Evolutionary conservation across 2,797 vertebrate species (phyloP).

Genomic region (Molossus alvarezi): DNA sequence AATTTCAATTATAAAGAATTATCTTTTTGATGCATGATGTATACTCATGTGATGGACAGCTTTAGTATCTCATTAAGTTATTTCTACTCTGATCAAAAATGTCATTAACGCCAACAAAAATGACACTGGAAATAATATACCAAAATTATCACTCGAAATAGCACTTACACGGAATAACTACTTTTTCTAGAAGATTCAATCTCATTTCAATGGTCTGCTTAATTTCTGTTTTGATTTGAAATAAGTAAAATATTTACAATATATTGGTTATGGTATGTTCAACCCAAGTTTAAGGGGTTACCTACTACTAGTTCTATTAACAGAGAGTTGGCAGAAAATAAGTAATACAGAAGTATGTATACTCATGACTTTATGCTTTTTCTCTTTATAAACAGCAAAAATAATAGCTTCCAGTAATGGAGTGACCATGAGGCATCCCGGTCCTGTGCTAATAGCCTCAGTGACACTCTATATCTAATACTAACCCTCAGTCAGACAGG

Average conservation of each 20-base stretch:
- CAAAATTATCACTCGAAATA: not conserved
- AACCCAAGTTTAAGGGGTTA: not conserved
- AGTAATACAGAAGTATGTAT: not conserved
- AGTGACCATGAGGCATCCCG: not conserved
- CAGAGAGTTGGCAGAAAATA: not conserved
- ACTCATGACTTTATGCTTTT: not conserved
- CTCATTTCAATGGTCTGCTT: not conserved
- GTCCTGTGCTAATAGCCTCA: not conserved
- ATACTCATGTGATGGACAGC: not conserved
- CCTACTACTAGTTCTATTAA: not conserved
- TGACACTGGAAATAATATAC: not conserved
- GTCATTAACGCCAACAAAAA: not conserved
- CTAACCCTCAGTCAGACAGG: not conserved
- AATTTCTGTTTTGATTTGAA: not conserved
- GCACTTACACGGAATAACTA: not conserved
- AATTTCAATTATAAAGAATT: not conserved
- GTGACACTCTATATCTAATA: not conserved
- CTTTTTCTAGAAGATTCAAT: constrained; percentile 5
- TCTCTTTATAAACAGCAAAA: not conserved
- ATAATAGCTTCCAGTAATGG: not conserved
- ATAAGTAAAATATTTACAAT: not conserved
- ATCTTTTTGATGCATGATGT: not conserved
- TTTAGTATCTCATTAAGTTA: not conserved
- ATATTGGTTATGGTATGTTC: not conserved
- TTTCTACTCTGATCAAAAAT: not conserved